Evolutionary conservation across 2,113 vertebrate species (phyloP).

Genomic region (Leucoraja erinaceus): DNA sequence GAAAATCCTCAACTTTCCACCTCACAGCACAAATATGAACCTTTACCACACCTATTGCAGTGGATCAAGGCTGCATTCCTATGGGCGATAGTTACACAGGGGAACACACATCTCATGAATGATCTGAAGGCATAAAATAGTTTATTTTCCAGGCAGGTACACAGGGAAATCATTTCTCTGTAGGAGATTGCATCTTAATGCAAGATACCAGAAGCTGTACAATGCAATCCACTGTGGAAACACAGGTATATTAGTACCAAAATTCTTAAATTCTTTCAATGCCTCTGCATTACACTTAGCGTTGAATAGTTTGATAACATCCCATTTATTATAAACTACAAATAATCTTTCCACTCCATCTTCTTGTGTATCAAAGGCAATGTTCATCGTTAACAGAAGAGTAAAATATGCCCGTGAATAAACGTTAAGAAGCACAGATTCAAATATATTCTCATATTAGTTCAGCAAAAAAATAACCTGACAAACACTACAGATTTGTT

Average conservation of each 20-base stretch:
- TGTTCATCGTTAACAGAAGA: not conserved
- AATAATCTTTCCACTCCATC: not conserved
- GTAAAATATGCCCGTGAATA: not conserved
- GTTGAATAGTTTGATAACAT: no score
- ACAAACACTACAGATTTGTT: not conserved
- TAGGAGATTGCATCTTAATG: not conserved
- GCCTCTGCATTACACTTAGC: no score
- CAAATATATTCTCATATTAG: not conserved
- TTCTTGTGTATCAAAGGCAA: not conserved
- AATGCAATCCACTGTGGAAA: not conserved
- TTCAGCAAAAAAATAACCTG: not conserved
- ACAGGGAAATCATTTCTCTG: not conserved
- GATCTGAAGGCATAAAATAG: no score
- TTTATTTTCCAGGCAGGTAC: no score
- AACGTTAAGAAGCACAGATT: slow-evolving; percentile 7
- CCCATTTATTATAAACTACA: not conserved
- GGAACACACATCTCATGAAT: no score
- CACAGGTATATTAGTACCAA: not conserved
- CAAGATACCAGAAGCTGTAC: not conserved
- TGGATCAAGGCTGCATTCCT: no score
- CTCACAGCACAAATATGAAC: no score
- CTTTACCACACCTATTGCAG: no score
- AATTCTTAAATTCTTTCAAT: not conserved
- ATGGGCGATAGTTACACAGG: no score
- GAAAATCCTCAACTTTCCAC: no score